Conservation (phyloP, 2,888 invertebrate species). For the Acanthosepion esculentum region DNA sequence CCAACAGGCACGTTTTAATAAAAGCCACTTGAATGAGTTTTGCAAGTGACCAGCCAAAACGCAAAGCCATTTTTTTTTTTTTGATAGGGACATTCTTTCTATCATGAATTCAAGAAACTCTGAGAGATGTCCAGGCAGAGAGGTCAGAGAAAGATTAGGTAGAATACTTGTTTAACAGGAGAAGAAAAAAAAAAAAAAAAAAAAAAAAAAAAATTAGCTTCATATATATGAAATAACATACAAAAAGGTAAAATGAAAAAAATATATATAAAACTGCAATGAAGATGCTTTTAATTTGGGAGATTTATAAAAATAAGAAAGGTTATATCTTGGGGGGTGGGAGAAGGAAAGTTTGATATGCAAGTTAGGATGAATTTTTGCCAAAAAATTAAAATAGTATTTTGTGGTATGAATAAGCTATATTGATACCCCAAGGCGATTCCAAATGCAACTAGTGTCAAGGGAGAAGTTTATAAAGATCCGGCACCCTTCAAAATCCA, state of each 20-base stretch:
- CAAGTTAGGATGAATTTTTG: background rate
- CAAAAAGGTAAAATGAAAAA: background rate
- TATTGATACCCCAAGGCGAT: background rate
- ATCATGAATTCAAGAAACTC: too few species aligned
- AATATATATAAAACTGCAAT: background rate
- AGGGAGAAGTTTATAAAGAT: background rate
- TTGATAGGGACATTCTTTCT: too few species aligned
- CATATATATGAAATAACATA: too few species aligned
- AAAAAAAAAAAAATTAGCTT: background rate
- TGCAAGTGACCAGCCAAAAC: too few species aligned
- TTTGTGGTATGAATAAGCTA: conserved; percentile 17
- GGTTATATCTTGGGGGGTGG: background rate
- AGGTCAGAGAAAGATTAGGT: too few species aligned
- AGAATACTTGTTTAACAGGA: too few species aligned
- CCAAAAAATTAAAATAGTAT: background rate
- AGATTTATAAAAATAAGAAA: conserved; percentile 33
- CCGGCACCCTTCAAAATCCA: background rate
- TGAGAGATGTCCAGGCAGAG: too few species aligned
- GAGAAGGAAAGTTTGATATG: background rate
- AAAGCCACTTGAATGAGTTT: too few species aligned
- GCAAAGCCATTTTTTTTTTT: too few species aligned
- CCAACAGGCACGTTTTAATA: too few species aligned
- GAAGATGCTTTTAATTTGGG: background rate
- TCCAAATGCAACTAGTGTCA: conserved; percentile 17
- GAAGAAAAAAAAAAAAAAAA: background rate